Percentiles rank a stretch among this genome's conserved stretches.
phyloP scores from a whole-genome alignment of 2,797 vertebrate species.

The Columba guinea region DNA sequence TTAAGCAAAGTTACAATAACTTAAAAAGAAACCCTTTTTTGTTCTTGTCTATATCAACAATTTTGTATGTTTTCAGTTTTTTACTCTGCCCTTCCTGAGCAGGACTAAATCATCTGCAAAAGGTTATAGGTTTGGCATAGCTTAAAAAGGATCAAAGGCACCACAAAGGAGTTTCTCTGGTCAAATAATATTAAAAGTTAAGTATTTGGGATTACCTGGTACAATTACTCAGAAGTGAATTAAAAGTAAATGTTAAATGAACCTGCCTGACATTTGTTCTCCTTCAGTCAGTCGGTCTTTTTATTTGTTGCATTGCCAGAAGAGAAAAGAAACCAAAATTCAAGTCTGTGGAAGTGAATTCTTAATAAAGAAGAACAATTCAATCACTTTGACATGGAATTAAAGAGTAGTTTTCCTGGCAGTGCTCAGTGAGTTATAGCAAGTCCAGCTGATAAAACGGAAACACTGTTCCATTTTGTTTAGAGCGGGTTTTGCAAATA shows the following conservation, averaged over 20 bases:
- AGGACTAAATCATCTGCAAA: not conserved
- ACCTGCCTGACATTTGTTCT: not conserved
- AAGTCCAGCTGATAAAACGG: not conserved
- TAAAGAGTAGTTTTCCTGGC: not conserved
- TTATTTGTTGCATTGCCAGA: constrained; percentile 62
- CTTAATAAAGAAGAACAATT: not conserved
- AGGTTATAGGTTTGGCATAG: not conserved
- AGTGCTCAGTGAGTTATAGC: not conserved
- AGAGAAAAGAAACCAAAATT: constrained; percentile 9
- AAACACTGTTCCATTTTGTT: not conserved
- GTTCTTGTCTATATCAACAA: not conserved
- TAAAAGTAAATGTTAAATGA: constrained; percentile 60
- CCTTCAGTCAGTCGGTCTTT: not conserved
- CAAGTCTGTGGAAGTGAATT: constrained; percentile 1
- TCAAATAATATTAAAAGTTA: constrained; percentile 50
- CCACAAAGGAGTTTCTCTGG: constrained; percentile 4
- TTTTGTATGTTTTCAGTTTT: not conserved
- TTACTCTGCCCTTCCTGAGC: not conserved
- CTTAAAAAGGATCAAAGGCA: constrained; percentile 36
- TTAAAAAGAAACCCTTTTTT: not conserved
- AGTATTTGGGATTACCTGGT: constrained; percentile 51
- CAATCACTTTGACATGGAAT: not conserved
- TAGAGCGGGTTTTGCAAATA: not conserved
- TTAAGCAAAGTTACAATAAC: not conserved
- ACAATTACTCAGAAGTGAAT: constrained; percentile 71